phyloP scores from a whole-genome alignment of 2,888 invertebrate genomes.

The Chalcis sispes region DNA sequence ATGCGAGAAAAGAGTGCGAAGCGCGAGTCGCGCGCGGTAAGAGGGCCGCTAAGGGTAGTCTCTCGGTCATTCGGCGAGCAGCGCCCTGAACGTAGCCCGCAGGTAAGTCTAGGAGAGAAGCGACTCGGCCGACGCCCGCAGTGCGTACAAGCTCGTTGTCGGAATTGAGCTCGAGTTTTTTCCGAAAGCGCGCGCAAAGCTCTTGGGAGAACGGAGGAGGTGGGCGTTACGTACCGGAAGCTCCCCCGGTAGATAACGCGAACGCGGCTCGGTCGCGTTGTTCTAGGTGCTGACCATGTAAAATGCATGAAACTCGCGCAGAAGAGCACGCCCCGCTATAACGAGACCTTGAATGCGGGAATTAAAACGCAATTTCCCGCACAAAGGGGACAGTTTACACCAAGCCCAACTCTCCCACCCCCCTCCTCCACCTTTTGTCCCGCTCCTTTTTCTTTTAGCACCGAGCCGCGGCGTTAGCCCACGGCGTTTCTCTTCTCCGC shows the following conservation, averaged over 20 bases:
- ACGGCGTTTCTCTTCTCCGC: slow-evolving; percentile 51
- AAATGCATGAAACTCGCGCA: slow-evolving; percentile 71
- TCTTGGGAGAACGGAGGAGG: not conserved
- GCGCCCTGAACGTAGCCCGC: too few relatives aligned
- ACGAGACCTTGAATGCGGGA: slow-evolving; percentile 71
- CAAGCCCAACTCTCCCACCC: slow-evolving; percentile 60
- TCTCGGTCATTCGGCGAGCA: too few relatives aligned
- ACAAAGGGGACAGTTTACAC: slow-evolving; percentile 75
- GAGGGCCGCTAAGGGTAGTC: too few relatives aligned
- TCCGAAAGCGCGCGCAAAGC: too few relatives aligned
- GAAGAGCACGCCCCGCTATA: slow-evolving; percentile 56
- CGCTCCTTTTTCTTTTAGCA: slow-evolving; percentile 56
- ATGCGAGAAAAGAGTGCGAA: too few relatives aligned
- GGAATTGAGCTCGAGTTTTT: too few relatives aligned
- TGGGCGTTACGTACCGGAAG: slow-evolving; percentile 4
- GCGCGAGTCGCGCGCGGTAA: too few relatives aligned
- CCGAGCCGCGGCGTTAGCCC: slow-evolving; percentile 39
- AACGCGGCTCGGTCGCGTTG: not conserved
- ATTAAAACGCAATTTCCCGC: slow-evolving; percentile 76
- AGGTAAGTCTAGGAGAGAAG: too few relatives aligned
- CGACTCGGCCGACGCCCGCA: too few relatives aligned
- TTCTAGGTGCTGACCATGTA: slow-evolving; percentile 68
- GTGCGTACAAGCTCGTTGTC: too few relatives aligned
- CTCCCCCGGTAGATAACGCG: not conserved
- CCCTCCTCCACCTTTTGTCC: slow-evolving; percentile 52